These are phyloP conservation scores for Oegoconia quadripuncta DNA, from an alignment of 2,888 invertebrate genomes.

Conservation along the genomic window DNA sequence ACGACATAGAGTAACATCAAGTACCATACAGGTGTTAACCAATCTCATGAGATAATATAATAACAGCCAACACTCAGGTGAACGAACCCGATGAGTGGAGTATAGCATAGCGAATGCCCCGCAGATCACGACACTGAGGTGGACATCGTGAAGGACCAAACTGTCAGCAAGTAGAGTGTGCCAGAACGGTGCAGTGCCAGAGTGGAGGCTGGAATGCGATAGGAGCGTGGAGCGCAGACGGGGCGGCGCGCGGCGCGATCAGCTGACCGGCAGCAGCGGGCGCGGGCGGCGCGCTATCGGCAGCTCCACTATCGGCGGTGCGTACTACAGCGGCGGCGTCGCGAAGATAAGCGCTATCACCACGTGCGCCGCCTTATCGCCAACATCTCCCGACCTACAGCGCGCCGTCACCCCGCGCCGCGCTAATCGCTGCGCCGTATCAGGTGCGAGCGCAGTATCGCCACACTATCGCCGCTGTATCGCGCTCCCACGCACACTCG, in stretches of 20 bases:
- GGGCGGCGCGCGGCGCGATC: slow-evolving; percentile 14
- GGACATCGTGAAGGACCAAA: no score
- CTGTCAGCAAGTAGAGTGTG: slow-evolving; percentile 15
- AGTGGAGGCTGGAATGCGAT: slow-evolving; percentile 16
- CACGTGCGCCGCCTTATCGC: slow-evolving; percentile 24
- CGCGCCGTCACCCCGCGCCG: slow-evolving; percentile 3
- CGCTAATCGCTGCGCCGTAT: slow-evolving; percentile 1
- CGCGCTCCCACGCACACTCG: slow-evolving; percentile 7
- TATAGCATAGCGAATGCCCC: not conserved
- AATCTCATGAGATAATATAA: not conserved
- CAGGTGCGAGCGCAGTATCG: not conserved
- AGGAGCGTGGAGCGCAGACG: slow-evolving; percentile 14
- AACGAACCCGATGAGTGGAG: not conserved
- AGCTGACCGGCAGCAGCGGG: not conserved
- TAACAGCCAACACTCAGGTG: not conserved
- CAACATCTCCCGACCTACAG: slow-evolving; percentile 18
- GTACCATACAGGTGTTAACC: no score
- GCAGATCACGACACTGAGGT: not conserved
- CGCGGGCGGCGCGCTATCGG: slow-evolving; percentile 30
- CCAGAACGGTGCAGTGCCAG: slow-evolving; percentile 29
- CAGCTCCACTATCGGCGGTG: slow-evolving; percentile 29
- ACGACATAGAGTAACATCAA: no score
- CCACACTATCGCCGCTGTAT: slow-evolving; percentile 8
- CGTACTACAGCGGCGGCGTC: slow-evolving; percentile 11
- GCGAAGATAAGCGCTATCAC: slow-evolving; percentile 26